These are phyloP conservation scores for Amphilophus citrinellus DNA, from an alignment of 2,113 vertebrate genomes.

Conservation along the genomic window DNA sequence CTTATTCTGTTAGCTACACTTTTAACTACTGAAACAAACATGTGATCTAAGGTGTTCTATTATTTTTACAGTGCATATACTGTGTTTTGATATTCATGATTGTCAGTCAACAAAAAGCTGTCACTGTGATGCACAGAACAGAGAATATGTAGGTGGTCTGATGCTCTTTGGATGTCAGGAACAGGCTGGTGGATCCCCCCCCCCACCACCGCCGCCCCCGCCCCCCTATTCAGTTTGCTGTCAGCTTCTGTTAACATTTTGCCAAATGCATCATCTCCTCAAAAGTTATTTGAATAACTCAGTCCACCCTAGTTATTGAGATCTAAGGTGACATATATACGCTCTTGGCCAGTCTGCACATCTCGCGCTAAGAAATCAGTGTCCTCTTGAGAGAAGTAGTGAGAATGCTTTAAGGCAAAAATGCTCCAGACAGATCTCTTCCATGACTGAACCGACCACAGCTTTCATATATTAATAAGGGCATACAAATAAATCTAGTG, in stretches of 20 bases:
- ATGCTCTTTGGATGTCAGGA: slow-evolving; percentile 58
- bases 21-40: not conserved
- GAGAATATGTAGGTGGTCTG: slow-evolving; percentile 57
- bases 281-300: slow-evolving; percentile 65
- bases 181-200: slow-evolving; percentile 34
- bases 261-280: slow-evolving; percentile 50
- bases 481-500: not conserved
- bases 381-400: slow-evolving; percentile 32
- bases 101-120: slow-evolving; percentile 49
- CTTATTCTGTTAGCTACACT: not conserved
- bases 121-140: slow-evolving; percentile 28
- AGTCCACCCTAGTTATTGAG: slow-evolving; percentile 38
- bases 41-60: not conserved
- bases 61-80: not conserved
- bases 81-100: slow-evolving; percentile 36
- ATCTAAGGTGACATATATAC: slow-evolving; percentile 63
- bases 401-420: slow-evolving; percentile 34
- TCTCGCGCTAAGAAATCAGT: slow-evolving; percentile 25
- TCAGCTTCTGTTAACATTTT: slow-evolving; percentile 68
- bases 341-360: slow-evolving; percentile 53
- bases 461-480: not conserved
- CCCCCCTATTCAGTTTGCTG: slow-evolving; percentile 43
- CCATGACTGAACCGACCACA: not conserved
- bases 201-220: not conserved
- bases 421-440: slow-evolving; percentile 5